These are phyloP conservation scores for Campoplex capitator DNA, from an alignment of 2,888 invertebrate species.

Conservation along the genomic window DNA sequence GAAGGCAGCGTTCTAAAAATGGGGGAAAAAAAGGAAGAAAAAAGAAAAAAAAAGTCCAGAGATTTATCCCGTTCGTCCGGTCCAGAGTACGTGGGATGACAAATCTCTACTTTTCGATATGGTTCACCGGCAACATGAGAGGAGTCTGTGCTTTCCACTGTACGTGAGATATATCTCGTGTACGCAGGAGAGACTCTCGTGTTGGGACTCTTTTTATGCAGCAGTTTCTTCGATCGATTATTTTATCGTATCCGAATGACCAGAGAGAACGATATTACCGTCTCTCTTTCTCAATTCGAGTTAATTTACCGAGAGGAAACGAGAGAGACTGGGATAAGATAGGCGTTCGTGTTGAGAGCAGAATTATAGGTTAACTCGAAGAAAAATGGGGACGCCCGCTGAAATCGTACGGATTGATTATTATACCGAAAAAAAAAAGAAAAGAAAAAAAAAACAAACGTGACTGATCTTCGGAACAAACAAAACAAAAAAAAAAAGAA, in stretches of 20 bases:
- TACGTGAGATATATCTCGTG: conserved; percentile 26
- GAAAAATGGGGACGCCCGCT: conserved; percentile 18
- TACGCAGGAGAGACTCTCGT: conserved; percentile 7
- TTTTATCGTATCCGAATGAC: conserved; percentile 60
- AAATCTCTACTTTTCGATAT: conserved; percentile 76
- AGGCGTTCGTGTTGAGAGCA: conserved; percentile 14
- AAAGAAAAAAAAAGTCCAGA: conserved; percentile 23
- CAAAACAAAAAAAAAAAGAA: not conserved
- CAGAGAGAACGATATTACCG: conserved; percentile 38
- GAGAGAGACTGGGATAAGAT: conserved; percentile 57
- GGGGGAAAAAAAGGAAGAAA: not conserved
- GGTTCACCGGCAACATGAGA: conserved; percentile 60
- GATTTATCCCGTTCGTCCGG: conserved; percentile 51
- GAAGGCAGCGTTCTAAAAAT: conserved; percentile 28
- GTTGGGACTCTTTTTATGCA: conserved; percentile 42
- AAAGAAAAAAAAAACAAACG: not conserved
- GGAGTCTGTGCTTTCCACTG: conserved; percentile 36
- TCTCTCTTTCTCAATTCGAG: conserved; percentile 31
- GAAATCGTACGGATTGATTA: conserved; percentile 7
- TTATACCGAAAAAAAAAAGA: not conserved
- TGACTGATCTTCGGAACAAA: not conserved
- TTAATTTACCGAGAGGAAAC: conserved; percentile 63
- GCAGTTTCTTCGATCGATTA: conserved; percentile 61
- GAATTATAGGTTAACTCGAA: conserved; percentile 29
- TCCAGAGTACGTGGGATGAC: conserved; percentile 76